Evolutionary conservation across 2,888 invertebrate species (phyloP).

Genomic region (Kryphioiulus occultus): DNA sequence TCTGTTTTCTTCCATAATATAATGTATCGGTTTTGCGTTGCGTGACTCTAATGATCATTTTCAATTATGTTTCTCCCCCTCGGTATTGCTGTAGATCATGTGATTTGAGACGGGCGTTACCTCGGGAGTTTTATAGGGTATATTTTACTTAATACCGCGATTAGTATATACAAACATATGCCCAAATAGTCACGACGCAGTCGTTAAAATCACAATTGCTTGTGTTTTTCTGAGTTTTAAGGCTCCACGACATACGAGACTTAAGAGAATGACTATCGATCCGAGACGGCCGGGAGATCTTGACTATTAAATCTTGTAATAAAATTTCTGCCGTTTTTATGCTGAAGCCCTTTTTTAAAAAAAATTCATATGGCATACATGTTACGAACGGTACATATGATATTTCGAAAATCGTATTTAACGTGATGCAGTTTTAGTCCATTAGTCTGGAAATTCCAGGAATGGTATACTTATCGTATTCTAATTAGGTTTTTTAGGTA

Average conservation of each 20-base stretch:
- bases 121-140: neutral
- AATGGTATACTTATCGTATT: no score
- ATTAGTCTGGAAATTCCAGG: no score
- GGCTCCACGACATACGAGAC: neutral
- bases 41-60: conserved; percentile 29
- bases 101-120: conserved; percentile 31
- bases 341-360: no score
- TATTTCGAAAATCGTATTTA: no score
- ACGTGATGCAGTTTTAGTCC: no score
- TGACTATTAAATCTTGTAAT: no score
- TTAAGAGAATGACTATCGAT: no score
- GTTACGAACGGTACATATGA: no score
- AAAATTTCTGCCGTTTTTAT: no score
- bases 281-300: no score
- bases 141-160: conserved; percentile 7
- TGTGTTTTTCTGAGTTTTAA: neutral
- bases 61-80: conserved; percentile 6
- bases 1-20: neutral
- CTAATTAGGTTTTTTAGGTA: no score
- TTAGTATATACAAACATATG: conserved; percentile 1
- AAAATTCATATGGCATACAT: no score
- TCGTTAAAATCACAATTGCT: neutral
- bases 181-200: neutral
- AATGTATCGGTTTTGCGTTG: neutral
- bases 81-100: neutral